Base-by-base conservation (phyloP, 2,797 vertebrate genomes). In the Typhlichthys subterraneus region DNA sequence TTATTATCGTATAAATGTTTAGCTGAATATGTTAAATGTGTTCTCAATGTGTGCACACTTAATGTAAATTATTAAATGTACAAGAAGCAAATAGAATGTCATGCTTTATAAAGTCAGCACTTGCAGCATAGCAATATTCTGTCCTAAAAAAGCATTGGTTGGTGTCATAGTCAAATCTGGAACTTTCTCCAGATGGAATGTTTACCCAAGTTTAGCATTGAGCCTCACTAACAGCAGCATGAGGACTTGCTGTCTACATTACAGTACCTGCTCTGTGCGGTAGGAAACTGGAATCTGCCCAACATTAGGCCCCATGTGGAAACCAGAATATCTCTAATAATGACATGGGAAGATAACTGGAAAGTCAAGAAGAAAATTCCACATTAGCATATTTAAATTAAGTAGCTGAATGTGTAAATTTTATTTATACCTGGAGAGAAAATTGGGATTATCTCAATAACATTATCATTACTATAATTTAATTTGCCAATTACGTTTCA, bases 181-280 rank as follows among this genome's bases (percentile, higher is more conserved):
- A 87, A 76, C 74, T 76, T 82, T 69, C 79, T 85, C 80, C 63
- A 81, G 79, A 65, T 82, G 81, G 82, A 87, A 89, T 90, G 84
- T 90, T 89, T 88, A 87, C 76, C 85, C 77, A 73, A 63, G 81
- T 80, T 86, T 77, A 85, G 79, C 84, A 83, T 58, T 67, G 61
- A 81, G 76, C 62, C 76, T 82, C 79, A 80, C 68, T 77, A 75
- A 65, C 65, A 75, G 79, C 73, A 64, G 79, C 79, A 65, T 71
- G 72, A 79, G 38, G 38, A 48, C 70, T 77, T 74, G 74, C 79
- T 75, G 67, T 75, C 79, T 80, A 75, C 45, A 1, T 79, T 72
- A 65, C 61, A 70, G 76, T 67, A 68, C 47, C 79, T 70, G 61
- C 67, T 62, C 69, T 71, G 65, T 70, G 70, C 79, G 53, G 64